Evolutionary conservation across 2,888 invertebrate genomes (phyloP).

Genomic region (Conus canariensis): DNA sequence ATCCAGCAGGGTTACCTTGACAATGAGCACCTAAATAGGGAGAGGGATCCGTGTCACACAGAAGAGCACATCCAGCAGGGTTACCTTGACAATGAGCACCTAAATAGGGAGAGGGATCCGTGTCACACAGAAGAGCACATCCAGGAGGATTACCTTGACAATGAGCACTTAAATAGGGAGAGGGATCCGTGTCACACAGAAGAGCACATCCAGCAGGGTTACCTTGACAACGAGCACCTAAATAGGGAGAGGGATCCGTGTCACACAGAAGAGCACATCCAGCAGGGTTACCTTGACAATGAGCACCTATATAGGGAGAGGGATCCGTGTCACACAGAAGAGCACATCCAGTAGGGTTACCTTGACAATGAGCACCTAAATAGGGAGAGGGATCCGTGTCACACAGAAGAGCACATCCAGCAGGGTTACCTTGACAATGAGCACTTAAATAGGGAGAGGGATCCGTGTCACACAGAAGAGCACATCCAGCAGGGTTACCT

Average conservation of each 20-base stretch:
- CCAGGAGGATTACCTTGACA: conserved; percentile 82
- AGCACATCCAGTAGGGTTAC: conserved; percentile 52
- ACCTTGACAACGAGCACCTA: conserved; percentile 78
- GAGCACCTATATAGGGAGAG: conserved; percentile 78
- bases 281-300: conserved; percentile 84
- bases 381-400: no score
- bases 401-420: no score
- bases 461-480: no score
- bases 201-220: neutral
- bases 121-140: no score
- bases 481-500: conserved; percentile 71
- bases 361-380: conserved; percentile 74
- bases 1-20: conserved; percentile 80
- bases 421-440: conserved; percentile 86
- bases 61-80: no score
- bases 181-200: no score
- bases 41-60: no score
- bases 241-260: no score
- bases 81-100: conserved; percentile 78
- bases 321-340: no score
- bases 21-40: conserved; percentile 83
- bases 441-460: conserved; percentile 57
- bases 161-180: conserved; percentile 82
- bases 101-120: no score
- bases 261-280: no score